A percentile compares a stretch with the other conserved stretches of the same genome.
These are phyloP conservation scores for Hemibagrus wyckioides DNA, from an alignment of 2,113 vertebrate genomes.

Conservation along the genomic window DNA sequence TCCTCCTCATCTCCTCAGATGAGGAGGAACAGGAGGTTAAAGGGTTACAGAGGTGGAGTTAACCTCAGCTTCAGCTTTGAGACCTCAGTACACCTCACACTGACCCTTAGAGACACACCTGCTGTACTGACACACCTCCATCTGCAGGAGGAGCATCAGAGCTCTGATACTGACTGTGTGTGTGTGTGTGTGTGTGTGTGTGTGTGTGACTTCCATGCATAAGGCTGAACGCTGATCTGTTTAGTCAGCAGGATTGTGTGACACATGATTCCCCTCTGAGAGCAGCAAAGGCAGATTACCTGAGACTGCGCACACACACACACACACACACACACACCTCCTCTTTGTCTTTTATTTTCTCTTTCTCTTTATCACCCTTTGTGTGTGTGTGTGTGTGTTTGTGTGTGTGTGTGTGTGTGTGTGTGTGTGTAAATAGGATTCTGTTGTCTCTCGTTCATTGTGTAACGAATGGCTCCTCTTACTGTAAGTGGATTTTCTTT, in stretches of 20 bases:
- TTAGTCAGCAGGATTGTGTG: neutral
- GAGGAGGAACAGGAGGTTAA: neutral
- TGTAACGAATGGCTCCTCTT: conserved; percentile 49
- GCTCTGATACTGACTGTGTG: neutral
- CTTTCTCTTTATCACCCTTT: neutral
- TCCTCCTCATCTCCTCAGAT: neutral
- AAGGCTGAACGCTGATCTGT: neutral
- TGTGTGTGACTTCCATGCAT: neutral
- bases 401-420: neutral
- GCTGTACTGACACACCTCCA: neutral
- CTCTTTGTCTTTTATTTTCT: neutral
- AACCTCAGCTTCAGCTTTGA: conserved; percentile 3
- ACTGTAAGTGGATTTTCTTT: conserved; percentile 53
- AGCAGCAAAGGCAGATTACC: neutral
- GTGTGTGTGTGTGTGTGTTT: neutral
- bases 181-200: conserved; percentile 5
- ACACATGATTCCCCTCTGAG: neutral
- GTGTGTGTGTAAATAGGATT: neutral
- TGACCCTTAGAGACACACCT: neutral
- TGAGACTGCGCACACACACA: neutral
- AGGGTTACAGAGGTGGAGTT: neutral
- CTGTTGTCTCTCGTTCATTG: conserved; percentile 16
- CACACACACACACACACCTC: neutral
- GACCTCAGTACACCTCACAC: conserved; percentile 32
- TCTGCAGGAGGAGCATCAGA: neutral